Base-by-base conservation (phyloP, 2,113 vertebrate genomes). In the Hyaena hyaena region DNA sequence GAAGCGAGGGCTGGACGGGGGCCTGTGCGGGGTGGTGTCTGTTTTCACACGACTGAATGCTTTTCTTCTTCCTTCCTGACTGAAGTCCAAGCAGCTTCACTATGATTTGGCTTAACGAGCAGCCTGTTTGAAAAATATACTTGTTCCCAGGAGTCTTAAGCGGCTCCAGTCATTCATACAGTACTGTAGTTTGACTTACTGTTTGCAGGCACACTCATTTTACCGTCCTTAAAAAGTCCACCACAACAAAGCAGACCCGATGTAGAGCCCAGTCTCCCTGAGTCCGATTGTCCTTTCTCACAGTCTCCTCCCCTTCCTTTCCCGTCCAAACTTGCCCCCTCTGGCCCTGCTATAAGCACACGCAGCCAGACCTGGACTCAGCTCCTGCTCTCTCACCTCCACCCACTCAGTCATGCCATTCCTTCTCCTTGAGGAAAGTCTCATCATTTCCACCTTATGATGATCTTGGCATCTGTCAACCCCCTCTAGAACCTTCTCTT, bases 71-170 rank as follows among this genome's bases (percentile, higher is more conserved):
- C 83, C 33, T 84, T 12, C 1, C 43, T 69, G 21, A 74, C 71
- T 74, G 92, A 83, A 95, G 79, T 68, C n/a, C 7, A 33, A 82
- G n/a, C n/a, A 86, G 45, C 79, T 96, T 53, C 48, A 94, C 94
- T 92, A 82, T 77, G 55, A 87, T 96, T 95, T 95, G 79, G 55
- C 69, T 77, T 96, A 84, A 94, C 0, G 6, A 95, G 45, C 71
- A 92, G 35, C 31, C 92, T 91, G 55, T 76, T 96, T 96, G 33
- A 97, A 92, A 87, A 77, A 65, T 68, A 35, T 76, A 53, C 95
- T 48, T 11, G 5, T 82, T 81, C 71, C 33, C 45, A 84, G 31
- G 33, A 82, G 73, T 48, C 80, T 94, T 73, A 55, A 76, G 79
- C 81, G n/a, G 66, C 43, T 66, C 10, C 77, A 8, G 33, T 93